A percentile compares a stretch with the other conserved stretches of the same genome.
Conservation (phyloP, 2,113 vertebrate genomes). For the Phrynocephalus versicolor region DNA sequence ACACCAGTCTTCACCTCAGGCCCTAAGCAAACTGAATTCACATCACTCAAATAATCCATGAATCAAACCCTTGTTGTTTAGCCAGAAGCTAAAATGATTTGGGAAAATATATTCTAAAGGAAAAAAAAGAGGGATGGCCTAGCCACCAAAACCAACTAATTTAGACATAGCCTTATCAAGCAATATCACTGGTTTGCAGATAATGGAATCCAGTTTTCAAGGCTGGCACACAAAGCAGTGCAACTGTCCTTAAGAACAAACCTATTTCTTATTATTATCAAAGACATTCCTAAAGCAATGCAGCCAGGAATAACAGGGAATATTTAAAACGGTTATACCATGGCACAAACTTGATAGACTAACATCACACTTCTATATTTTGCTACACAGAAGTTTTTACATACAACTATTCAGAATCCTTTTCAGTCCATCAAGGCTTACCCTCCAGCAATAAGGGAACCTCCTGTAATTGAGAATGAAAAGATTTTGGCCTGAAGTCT, state of each 20-base stretch:
- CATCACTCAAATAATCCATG: neutral
- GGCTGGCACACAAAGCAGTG: neutral
- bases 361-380: neutral
- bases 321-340: neutral
- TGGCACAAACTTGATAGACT: neutral
- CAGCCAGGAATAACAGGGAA: neutral
- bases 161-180: neutral
- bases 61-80: neutral
- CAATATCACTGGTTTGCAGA: slow-evolving; percentile 5
- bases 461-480: neutral
- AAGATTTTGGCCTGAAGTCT: neutral
- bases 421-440: neutral
- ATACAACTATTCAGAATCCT: neutral
- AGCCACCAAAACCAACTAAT: neutral
- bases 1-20: neutral
- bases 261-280: neutral
- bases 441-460: neutral
- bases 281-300: neutral
- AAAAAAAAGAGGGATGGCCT: neutral
- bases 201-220: slow-evolving; percentile 3
- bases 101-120: neutral
- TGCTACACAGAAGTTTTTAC: neutral
- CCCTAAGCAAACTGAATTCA: neutral
- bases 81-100: slow-evolving; percentile 4
- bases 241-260: neutral